Evolutionary conservation across 2,113 vertebrate species (phyloP), one percentile per base, ranked within the genome.

Genomic region (Sus scrofa): DNA sequence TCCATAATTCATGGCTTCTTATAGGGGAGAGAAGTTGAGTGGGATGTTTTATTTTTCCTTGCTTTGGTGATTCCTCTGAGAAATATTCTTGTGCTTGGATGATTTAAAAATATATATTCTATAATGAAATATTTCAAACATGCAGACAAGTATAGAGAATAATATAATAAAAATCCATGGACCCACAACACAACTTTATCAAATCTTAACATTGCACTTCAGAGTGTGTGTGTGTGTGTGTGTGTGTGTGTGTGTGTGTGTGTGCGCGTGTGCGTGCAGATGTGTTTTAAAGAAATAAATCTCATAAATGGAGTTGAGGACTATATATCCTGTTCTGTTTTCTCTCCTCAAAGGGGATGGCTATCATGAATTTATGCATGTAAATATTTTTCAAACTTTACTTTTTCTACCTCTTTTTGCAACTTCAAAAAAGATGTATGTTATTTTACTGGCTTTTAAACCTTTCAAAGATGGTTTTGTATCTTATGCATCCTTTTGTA

Each of bases 31-130:
- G 0, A 60, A 83, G 95, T 73, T 81, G 94, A 81, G 82, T 94
- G 50, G 70, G 84, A 91, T 97, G 37, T 97, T 94, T 94, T 97
- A 98, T 97, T 97, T 97, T 97, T 97, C 84, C 85, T 96, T 94
- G 94, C 95, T 89, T 96, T 97, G 93, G 91, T 92, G 86, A 94
- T 89, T 94, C 98, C 98, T 96, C 94, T 97, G 98, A 98, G 96
- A 94, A 96, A 96, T 96, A 94, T 89, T 94, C 95, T 91, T 93
- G 83, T 87, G 93, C 96, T 95, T 97, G 86, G 94, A 37, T 96
- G 92, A 91, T 96, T 97, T 96, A 97, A 97, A 98, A 97, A 96
- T 97, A 86, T 93, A 84, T 97, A 83, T 97, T 97, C 97, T 96
- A 96, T 96, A 70, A 89, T 97, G 22, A 93, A 98, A 97, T 96